phyloP scores from a whole-genome alignment of 2,888 invertebrate species.

The Muscina levida region DNA sequence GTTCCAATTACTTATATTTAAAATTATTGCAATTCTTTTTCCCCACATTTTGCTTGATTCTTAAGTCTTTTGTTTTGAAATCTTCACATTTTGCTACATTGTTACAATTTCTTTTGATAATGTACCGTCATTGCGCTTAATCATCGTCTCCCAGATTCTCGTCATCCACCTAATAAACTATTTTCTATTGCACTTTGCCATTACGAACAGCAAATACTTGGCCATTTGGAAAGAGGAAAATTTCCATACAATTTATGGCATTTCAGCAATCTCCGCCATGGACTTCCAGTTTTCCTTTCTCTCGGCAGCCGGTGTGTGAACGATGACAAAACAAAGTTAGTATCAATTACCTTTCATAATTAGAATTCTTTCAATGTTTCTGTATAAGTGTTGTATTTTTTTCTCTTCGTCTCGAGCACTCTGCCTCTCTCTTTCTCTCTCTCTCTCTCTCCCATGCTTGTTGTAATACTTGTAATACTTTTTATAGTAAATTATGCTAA shows the following conservation, averaged over 20 bases:
- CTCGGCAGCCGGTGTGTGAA: not conserved
- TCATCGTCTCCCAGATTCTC: too few relatives aligned
- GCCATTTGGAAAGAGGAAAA: constrained; percentile 9
- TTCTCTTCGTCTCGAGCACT: not conserved
- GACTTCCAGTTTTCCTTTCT: not conserved
- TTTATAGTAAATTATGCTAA: constrained; percentile 58
- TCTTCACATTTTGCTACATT: constrained; percentile 50
- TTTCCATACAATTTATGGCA: constrained; percentile 60
- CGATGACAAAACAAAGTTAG: constrained; percentile 33
- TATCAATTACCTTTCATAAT: constrained; percentile 65
- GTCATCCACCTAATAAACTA: too few relatives aligned
- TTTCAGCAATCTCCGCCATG: constrained; percentile 36
- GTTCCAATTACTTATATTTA: too few relatives aligned
- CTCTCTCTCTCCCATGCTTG: not conserved
- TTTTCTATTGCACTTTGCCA: not conserved
- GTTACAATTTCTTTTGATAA: not conserved
- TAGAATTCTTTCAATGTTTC: constrained; percentile 61
- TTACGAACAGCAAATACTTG: not conserved
- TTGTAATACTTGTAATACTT: too few relatives aligned
- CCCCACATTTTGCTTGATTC: too few relatives aligned
- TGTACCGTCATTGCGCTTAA: too few relatives aligned
- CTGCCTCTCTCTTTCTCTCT: not conserved
- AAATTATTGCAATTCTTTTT: too few relatives aligned
- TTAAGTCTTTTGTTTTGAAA: constrained; percentile 52
- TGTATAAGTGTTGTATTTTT: not conserved